These are phyloP conservation scores for Temnothorax rugatulus DNA, from an alignment of 2,888 invertebrate species.

Conservation along the genomic window DNA sequence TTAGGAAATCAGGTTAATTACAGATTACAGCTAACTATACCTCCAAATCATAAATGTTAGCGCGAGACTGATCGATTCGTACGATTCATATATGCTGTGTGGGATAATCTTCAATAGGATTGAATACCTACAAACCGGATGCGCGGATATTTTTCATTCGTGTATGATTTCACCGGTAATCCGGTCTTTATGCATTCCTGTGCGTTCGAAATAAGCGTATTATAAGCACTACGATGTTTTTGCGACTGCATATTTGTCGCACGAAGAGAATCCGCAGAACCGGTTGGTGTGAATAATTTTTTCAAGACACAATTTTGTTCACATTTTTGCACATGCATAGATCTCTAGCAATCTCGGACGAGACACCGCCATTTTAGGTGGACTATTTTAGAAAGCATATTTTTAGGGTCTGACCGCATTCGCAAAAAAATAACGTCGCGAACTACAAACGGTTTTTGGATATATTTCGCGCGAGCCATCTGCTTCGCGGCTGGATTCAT, in stretches of 20 bases:
- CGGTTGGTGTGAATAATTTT: not conserved
- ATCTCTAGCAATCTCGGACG: not conserved
- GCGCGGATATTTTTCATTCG: not conserved
- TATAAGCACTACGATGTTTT: not conserved
- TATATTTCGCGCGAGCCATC: slow-evolving; percentile 28
- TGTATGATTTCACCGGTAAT: slow-evolving; percentile 14
- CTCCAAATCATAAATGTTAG: slow-evolving; percentile 54
- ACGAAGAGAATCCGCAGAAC: not conserved
- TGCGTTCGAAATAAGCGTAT: not conserved
- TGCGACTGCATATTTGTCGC: not conserved
- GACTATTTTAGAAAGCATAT: not conserved
- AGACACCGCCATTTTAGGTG: no score
- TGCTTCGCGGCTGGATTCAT: slow-evolving; percentile 25
- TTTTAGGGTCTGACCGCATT: not conserved
- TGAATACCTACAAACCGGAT: slow-evolving; percentile 9
- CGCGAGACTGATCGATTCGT: slow-evolving; percentile 20
- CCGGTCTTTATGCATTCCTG: not conserved
- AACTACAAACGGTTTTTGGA: not conserved
- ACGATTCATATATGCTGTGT: slow-evolving; percentile 21
- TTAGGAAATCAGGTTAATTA: slow-evolving; percentile 47
- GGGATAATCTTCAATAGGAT: not conserved
- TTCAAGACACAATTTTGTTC: not conserved
- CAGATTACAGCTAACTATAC: slow-evolving; percentile 37
- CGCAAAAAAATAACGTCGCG: not conserved
- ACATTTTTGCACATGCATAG: not conserved